Base-by-base conservation (phyloP, 1,140 invertebrate species). In the Caenorhabditis brenneri region DNA sequence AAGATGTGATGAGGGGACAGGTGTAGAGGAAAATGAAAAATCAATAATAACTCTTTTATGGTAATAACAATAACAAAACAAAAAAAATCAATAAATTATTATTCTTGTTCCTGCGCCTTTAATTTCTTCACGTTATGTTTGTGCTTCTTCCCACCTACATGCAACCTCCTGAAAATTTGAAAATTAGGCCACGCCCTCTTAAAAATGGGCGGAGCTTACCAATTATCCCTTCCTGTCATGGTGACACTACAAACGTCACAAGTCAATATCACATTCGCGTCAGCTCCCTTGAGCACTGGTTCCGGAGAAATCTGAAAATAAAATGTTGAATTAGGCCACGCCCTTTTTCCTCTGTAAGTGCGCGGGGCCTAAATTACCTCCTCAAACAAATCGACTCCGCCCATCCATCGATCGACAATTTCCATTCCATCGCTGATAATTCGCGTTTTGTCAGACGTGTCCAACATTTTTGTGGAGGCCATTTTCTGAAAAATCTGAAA, bases 361-460 rank as follows among this genome's bases (percentile, higher is more conserved):
- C 1, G 15, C 15, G 9, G 42, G 65, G 27, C 22, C 16, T n/a
- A 74, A 24, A 22, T 74, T 31, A 60, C 65, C 42, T 74, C 81
- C 15, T 82, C 60, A 49, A 42, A 48, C 1, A 74, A 15, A 29
- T 78, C 48, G 33, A 31, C 46, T 74, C 80, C 80, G 9, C 27
- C 39, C 46, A 85, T 65, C 79, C 79, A 85, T 46, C 24, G 19
- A 39, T 81, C 80, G 2, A 81, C 42, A 39, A 81, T 48, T 15
- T 69, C 36, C 27, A 85, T 49, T 65, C 84, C 84, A 29, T 81
- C 60, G 29, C 29, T 53, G 19, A 85, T 74, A 16, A 85, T 74
- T 33, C 15, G 53, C 9, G 24, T 31, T 24, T 83, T 83, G 12
- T 65, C 82, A 5, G 82, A 83, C 22, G 82, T 74, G 27, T 83